Conservation (phyloP, 2,888 invertebrate species). For the Icerya purchasi region DNA sequence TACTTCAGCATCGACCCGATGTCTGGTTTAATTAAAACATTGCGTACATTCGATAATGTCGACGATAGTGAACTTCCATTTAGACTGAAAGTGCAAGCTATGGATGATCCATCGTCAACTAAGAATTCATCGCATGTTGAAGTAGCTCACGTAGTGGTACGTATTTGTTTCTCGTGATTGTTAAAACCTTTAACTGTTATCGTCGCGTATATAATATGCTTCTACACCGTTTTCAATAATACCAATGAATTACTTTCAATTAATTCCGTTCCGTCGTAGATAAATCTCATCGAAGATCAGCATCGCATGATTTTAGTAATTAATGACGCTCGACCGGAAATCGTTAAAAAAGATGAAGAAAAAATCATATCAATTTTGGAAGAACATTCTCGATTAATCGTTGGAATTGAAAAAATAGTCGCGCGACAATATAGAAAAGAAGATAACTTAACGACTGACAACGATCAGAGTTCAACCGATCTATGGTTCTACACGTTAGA, state of each 20-base stretch:
- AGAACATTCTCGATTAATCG: constrained; percentile 47
- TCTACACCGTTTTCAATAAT: too few species aligned
- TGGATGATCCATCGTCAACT: constrained; percentile 43
- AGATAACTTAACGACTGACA: constrained; percentile 50
- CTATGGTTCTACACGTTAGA: constrained; percentile 73
- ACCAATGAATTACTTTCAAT: too few species aligned
- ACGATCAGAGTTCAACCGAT: constrained; percentile 51
- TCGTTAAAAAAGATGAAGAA: constrained; percentile 34
- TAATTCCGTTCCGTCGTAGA: constrained; percentile 29
- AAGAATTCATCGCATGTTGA: constrained; percentile 34
- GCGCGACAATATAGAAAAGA: constrained; percentile 42
- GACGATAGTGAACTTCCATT: constrained; percentile 43
- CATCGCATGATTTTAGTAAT: constrained; percentile 60
- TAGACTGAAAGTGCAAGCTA: constrained; percentile 46
- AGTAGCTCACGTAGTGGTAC: constrained; percentile 38
- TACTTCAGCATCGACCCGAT: constrained; percentile 51
- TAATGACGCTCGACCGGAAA: constrained; percentile 47
- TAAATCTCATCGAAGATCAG: constrained; percentile 54
- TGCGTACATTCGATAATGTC: constrained; percentile 46
- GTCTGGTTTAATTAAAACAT: constrained; percentile 54
- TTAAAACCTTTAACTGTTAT: too few species aligned
- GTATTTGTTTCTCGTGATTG: too few species aligned
- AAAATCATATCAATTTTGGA: constrained; percentile 41
- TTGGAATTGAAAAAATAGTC: constrained; percentile 67
- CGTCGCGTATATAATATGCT: too few species aligned